phyloP scores from a whole-genome alignment of 2,888 invertebrate species.

The Pomacea canaliculata region DNA sequence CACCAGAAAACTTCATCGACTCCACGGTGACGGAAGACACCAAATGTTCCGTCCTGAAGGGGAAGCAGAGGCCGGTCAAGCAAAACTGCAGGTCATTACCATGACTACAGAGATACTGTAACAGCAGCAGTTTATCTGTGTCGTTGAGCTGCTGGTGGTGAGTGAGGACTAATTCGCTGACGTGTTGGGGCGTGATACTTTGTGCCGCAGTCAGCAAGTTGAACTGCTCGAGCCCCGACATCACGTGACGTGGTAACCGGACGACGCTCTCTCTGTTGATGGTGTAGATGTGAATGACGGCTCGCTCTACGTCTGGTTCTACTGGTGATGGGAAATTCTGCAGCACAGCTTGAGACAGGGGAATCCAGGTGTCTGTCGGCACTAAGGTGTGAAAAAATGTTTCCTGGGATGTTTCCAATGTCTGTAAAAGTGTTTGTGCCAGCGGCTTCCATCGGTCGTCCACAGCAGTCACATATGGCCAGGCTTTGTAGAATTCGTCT shows the following conservation, averaged over 20 bases:
- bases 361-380: slow-evolving; percentile 1
- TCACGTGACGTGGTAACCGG: background rate
- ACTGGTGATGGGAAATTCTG: background rate
- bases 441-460: slow-evolving; percentile 15
- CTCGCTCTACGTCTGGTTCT: background rate
- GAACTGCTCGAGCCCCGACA: background rate
- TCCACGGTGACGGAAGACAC: background rate
- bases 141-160: background rate
- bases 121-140: slow-evolving; percentile 10
- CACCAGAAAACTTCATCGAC: background rate
- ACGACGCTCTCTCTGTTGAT: slow-evolving; percentile 6
- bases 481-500: slow-evolving; percentile 9
- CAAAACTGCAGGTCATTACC: background rate
- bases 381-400: slow-evolving; percentile 6
- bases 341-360: background rate
- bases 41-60: slow-evolving; percentile 6
- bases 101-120: slow-evolving; percentile 11
- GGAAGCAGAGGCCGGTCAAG: slow-evolving; percentile 10
- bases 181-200: background rate
- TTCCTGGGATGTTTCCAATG: background rate
- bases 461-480: slow-evolving; percentile 12
- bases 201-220: background rate
- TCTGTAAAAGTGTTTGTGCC: background rate
- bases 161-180: slow-evolving; percentile 2
- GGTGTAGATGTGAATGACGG: slow-evolving; percentile 12